A percentile compares a stretch with the other conserved stretches of the same genome.
Evolutionary conservation across 2,797 vertebrate species (phyloP).

Genomic region (Lagocephalus sceleratus): DNA sequence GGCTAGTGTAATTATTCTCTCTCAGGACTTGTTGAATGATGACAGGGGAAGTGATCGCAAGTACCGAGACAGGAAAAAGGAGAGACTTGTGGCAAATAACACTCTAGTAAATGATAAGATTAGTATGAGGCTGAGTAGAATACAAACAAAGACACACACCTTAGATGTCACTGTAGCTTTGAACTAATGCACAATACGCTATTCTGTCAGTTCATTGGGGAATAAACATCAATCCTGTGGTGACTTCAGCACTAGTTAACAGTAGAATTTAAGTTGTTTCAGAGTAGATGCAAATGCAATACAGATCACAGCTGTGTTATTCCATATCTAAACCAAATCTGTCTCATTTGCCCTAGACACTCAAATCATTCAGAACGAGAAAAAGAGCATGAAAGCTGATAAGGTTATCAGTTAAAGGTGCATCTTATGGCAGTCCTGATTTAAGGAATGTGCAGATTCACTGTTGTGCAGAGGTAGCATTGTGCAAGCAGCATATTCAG

Average conservation of each 20-base stretch:
- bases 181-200: not conserved
- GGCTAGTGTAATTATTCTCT: not conserved
- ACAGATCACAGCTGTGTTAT: too few species aligned
- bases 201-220: not conserved
- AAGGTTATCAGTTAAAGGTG: not conserved
- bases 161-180: not conserved
- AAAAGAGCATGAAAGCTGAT: not conserved
- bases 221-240: not conserved
- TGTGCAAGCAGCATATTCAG: too few species aligned
- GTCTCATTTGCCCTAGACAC: too few species aligned
- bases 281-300: too few species aligned
- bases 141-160: not conserved
- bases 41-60: constrained; percentile 1
- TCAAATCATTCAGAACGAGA: not conserved
- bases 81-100: constrained; percentile 1
- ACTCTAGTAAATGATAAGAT: not conserved
- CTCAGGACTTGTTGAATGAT: not conserved
- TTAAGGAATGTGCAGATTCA: not conserved
- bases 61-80: not conserved
- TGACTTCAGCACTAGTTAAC: too few species aligned
- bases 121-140: not conserved
- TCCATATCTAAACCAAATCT: too few species aligned
- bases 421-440: not conserved
- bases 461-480: too few species aligned
- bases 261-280: too few species aligned